Percentiles rank a stretch among this genome's conserved stretches.
Conservation (phyloP, 2,113 vertebrate species). For the Manacus vitellinus region DNA sequence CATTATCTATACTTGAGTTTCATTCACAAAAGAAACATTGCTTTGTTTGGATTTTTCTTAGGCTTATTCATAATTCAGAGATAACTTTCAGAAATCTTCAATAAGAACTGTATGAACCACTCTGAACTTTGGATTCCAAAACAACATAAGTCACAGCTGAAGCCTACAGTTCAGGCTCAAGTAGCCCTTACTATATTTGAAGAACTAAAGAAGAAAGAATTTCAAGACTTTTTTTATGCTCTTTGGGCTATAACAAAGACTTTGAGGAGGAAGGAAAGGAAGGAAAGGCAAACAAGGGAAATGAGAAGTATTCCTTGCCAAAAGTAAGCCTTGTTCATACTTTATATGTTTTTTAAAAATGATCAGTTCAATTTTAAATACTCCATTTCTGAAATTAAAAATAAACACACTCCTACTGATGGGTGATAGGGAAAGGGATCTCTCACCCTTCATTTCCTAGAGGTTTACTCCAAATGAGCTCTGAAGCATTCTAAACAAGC, state of each 20-base stretch:
- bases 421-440: not conserved
- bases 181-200: not conserved
- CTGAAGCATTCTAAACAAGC: not conserved
- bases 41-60: not conserved
- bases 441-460: not conserved
- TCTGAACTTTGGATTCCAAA: not conserved
- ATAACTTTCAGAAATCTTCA: not conserved
- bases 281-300: not conserved
- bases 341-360: not conserved
- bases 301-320: not conserved
- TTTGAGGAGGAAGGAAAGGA: not conserved
- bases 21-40: not conserved
- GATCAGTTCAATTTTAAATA: not conserved
- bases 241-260: not conserved
- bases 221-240: not conserved
- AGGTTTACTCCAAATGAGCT: not conserved
- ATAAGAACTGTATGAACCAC: not conserved
- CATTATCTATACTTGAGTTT: not conserved
- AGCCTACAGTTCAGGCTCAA: not conserved
- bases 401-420: not conserved
- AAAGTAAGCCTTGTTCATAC: not conserved
- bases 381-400: not conserved
- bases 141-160: not conserved
- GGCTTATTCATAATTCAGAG: not conserved
- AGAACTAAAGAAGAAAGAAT: not conserved